Conservation (phyloP, 2,113 vertebrate species). For the Lophochroa leadbeateri region DNA sequence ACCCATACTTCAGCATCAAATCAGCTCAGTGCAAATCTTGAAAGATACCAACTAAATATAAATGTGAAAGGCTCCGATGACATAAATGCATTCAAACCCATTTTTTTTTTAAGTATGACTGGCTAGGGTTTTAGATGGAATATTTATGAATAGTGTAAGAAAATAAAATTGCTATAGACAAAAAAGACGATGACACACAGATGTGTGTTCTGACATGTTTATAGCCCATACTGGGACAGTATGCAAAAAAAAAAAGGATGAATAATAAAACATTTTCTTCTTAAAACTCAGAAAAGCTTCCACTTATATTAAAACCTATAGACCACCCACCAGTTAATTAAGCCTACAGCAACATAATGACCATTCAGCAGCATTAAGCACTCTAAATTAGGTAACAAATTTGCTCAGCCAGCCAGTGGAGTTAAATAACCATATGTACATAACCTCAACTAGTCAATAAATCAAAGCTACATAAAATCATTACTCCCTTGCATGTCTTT, state of each 20-base stretch:
- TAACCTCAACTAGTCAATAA: neutral
- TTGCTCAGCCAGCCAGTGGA: neutral
- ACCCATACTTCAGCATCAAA: neutral
- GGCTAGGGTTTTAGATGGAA: neutral
- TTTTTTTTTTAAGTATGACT: neutral
- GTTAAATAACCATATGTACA: neutral
- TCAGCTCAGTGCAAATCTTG: neutral
- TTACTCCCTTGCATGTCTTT: neutral
- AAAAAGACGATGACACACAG: neutral
- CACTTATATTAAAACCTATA: neutral
- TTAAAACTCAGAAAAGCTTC: neutral
- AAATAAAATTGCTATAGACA: neutral
- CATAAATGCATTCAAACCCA: neutral
- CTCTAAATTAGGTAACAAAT: neutral
- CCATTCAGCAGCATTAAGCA: neutral
- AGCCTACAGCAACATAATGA: neutral
- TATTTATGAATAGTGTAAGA: neutral
- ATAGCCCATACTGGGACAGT: neutral
- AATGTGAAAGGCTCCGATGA: neutral
- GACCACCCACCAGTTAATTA: conserved; percentile 5
- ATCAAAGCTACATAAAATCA: conserved; percentile 34
- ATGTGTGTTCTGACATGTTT: neutral
- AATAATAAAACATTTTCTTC: neutral
- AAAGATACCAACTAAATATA: neutral
- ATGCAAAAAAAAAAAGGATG: neutral